A percentile compares a stretch with the other conserved stretches of the same genome.
Evolutionary conservation across 2,113 vertebrate genomes (phyloP).

Genomic region (Phyllostomus discolor): DNA sequence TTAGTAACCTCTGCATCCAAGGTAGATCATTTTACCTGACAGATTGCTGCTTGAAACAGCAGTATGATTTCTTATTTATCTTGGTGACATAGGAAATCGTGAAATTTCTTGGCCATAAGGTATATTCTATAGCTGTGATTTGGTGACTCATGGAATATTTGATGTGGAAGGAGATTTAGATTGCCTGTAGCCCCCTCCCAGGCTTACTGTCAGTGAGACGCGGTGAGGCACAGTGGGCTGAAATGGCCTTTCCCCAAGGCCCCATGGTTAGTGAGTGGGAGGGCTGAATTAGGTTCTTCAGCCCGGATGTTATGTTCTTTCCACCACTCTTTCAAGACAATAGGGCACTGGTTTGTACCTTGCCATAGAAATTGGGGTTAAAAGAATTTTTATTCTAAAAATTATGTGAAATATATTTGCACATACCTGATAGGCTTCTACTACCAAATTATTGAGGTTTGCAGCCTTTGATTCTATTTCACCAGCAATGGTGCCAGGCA

Average conservation of each 20-base stretch:
- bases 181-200: neutral
- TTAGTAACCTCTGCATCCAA: neutral
- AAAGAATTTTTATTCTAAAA: neutral
- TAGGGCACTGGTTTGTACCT: neutral
- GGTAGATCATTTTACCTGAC: neutral
- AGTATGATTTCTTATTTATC: neutral
- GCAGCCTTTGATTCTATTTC: conserved; percentile 91
- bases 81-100: neutral
- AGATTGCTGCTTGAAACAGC: neutral
- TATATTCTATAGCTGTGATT: neutral
- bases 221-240: neutral
- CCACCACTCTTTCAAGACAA: neutral
- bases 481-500: conserved; percentile 92
- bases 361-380: neutral
- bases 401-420: neutral
- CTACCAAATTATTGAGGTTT: conserved; percentile 95
- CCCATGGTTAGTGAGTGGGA: neutral
- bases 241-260: neutral
- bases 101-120: neutral
- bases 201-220: neutral
- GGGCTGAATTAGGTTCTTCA: neutral
- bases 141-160: neutral
- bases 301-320: neutral
- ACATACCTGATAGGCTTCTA: conserved; percentile 94
- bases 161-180: neutral